phyloP scores from a whole-genome alignment of 2,797 vertebrate species.

The Thamnophis elegans region DNA sequence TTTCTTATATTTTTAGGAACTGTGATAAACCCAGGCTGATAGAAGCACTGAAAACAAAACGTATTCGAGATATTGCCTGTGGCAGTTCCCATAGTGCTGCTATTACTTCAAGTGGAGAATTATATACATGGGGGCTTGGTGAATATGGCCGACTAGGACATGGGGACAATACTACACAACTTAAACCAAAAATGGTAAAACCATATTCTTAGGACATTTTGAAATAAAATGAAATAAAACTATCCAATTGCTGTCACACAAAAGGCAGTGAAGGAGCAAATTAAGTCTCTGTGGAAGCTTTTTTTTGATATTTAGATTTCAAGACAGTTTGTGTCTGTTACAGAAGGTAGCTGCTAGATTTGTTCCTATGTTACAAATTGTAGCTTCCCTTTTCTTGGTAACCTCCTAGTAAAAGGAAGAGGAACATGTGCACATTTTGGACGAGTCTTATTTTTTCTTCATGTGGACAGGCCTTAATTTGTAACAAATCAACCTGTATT shows the following conservation, averaged over 20 bases:
- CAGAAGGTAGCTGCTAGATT: not conserved
- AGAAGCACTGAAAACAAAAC: constrained; percentile 94
- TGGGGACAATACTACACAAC: constrained; percentile 95
- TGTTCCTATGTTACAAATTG: not conserved
- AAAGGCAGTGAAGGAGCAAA: fast-evolving
- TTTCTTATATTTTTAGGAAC: constrained; percentile 79
- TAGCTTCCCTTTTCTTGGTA: not conserved
- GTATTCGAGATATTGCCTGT: constrained; percentile 95
- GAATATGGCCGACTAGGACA: constrained; percentile 96
- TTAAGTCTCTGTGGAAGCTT: not conserved
- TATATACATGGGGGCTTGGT: constrained; percentile 98
- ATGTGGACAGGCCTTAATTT: not conserved
- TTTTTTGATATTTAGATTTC: not conserved
- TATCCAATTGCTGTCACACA: fast-evolving
- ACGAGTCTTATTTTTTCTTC: not conserved
- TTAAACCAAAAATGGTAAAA: constrained; percentile 94
- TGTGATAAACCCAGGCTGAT: constrained; percentile 98
- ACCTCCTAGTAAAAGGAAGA: not conserved
- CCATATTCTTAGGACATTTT: not conserved
- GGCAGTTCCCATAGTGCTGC: constrained; percentile 97
- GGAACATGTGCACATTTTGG: not conserved
- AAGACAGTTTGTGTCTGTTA: not conserved
- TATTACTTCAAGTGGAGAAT: constrained; percentile 95
- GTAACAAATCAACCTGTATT: not conserved
- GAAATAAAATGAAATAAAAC: not conserved